Percentiles rank a stretch among this genome's conserved stretches.
phyloP scores from a whole-genome alignment of 1,140 invertebrate genomes.

The Papilio dardanus region DNA sequence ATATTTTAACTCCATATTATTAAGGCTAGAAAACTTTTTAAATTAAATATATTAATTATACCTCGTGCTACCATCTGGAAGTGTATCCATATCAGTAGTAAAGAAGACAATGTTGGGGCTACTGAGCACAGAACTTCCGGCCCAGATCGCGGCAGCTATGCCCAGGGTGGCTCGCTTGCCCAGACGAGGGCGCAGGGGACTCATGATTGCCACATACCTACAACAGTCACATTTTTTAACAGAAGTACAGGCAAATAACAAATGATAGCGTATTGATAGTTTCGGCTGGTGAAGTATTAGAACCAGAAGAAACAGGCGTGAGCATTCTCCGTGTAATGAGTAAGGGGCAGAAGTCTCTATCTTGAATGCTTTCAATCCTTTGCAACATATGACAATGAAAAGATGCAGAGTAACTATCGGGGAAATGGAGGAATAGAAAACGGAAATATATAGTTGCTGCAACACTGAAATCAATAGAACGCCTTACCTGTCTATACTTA shows the following conservation, averaged over 20 bases:
- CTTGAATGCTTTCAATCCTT: too few species aligned
- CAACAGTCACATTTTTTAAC: constrained; percentile 46
- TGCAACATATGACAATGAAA: too few species aligned
- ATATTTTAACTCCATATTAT: not conserved
- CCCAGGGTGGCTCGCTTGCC: constrained; percentile 90
- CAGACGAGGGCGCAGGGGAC: constrained; percentile 92
- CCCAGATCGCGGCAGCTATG: constrained; percentile 92
- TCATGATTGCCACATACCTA: constrained; percentile 97
- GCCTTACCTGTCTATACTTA: constrained; percentile 96
- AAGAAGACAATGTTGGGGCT: constrained; percentile 93
- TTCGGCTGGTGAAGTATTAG: too few species aligned
- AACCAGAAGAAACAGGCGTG: too few species aligned
- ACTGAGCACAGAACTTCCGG: constrained; percentile 87
- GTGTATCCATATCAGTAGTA: constrained; percentile 84
- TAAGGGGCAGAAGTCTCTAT: too few species aligned
- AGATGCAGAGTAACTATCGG: too few species aligned
- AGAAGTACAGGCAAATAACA: not conserved
- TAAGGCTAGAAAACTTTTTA: too few species aligned
- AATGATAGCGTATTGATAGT: not conserved
- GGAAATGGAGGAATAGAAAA: too few species aligned
- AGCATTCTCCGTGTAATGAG: too few species aligned
- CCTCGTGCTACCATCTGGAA: constrained; percentile 84
- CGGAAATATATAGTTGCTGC: constrained; percentile 9
- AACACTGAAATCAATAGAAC: not conserved
- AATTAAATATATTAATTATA: constrained; percentile 51